A percentile compares a stretch with the other conserved stretches of the same genome.
phyloP scores from a whole-genome alignment of 1,140 invertebrate genomes.

The Zelostemma sp. region DNA sequence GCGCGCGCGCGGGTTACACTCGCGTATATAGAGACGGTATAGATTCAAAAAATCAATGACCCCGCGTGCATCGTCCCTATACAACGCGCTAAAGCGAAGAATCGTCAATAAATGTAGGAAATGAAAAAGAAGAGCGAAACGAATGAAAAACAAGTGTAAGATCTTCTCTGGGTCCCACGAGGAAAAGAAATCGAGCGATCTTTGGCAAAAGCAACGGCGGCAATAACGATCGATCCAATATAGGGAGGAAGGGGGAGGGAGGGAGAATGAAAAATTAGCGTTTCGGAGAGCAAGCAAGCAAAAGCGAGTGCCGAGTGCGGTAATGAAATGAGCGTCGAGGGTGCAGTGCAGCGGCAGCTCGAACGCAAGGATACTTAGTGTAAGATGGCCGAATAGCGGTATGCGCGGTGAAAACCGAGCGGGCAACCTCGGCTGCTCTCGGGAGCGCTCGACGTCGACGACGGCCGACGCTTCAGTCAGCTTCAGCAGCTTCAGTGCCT shows the following conservation, averaged over 20 bases:
- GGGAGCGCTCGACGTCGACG: conserved; percentile 33
- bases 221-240: too few species aligned
- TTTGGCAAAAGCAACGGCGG: too few species aligned
- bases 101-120: conserved; percentile 24
- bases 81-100: conserved; percentile 34
- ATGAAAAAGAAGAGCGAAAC: background rate
- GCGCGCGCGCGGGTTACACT: conserved; percentile 35
- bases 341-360: conserved; percentile 28
- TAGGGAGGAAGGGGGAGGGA: background rate
- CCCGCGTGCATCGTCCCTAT: conserved; percentile 42
- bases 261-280: background rate
- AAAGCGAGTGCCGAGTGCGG: conserved; percentile 17
- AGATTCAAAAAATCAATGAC: conserved; percentile 48
- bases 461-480: too few species aligned
- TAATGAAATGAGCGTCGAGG: conserved; percentile 46
- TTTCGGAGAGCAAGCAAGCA: background rate
- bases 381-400: conserved; percentile 47
- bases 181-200: too few species aligned
- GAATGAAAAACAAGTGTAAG: too few species aligned
- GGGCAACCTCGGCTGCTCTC: conserved; percentile 33
- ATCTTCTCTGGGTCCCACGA: too few species aligned
- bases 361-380: conserved; percentile 41
- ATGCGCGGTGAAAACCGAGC: conserved; percentile 45
- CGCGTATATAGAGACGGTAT: too few species aligned
- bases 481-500: conserved; percentile 33